Evolutionary conservation across 35 echinoderm and acorn worm genomes (phyloP).

Genomic region (Lytechinus pictus): DNA sequence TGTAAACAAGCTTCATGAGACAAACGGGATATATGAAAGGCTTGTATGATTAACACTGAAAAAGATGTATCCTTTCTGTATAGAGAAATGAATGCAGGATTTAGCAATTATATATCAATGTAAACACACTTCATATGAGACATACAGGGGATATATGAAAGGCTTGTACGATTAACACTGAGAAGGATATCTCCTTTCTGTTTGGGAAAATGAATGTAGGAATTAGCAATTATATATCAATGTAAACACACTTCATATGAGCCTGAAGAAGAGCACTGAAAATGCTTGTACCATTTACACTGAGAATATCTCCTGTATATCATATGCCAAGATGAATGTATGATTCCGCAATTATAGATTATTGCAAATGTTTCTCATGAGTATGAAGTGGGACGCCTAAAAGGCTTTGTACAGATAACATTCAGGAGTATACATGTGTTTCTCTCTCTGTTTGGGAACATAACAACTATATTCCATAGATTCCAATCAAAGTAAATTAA

Average conservation of each 20-base stretch:
- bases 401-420: too few relatives aligned
- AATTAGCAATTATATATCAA: not conserved
- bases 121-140: not conserved
- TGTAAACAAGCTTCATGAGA: not conserved
- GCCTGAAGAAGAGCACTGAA: constrained; percentile 45
- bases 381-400: too few relatives aligned
- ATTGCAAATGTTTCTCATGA: not conserved
- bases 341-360: not conserved
- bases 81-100: not conserved
- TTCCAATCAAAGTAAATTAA: too few relatives aligned
- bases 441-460: too few relatives aligned
- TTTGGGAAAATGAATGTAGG: not conserved
- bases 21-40: not conserved
- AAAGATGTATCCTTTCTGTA: constrained; percentile 88
- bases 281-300: constrained; percentile 85
- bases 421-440: too few relatives aligned
- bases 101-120: constrained; percentile 7
- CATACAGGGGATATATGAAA: constrained; percentile 63
- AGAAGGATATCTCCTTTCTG: constrained; percentile 94
- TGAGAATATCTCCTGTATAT: constrained; percentile 91
- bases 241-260: not conserved
- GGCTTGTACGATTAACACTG: constrained; percentile 81
- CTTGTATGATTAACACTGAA: constrained; percentile 88
- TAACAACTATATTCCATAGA: too few relatives aligned
- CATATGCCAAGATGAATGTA: not conserved